Conservation (phyloP, 2,113 vertebrate species). For the Sinocyclocheilus anophthalmus region DNA sequence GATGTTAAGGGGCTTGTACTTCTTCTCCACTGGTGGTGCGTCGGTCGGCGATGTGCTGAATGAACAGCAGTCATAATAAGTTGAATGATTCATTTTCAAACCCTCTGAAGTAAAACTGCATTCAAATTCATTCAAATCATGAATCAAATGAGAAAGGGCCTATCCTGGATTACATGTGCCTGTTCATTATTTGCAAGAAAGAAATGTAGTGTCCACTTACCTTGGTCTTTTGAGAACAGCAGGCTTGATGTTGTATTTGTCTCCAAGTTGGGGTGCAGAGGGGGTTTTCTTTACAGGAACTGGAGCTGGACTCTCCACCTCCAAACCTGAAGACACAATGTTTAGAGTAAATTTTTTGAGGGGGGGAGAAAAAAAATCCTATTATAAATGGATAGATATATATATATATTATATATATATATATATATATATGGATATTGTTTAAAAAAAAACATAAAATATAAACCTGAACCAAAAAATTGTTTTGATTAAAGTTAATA, state of each 20-base stretch:
- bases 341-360: slow-evolving; percentile 30
- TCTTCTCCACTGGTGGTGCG: slow-evolving; percentile 85
- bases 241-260: slow-evolving; percentile 93
- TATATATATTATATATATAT: neutral
- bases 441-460: neutral
- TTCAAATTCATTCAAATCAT: slow-evolving; percentile 16
- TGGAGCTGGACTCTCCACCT: slow-evolving; percentile 84
- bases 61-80: neutral
- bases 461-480: neutral
- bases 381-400: too few relatives aligned
- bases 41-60: slow-evolving; percentile 66
- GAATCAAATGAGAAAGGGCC: neutral
- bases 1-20: slow-evolving; percentile 93
- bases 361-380: too few relatives aligned
- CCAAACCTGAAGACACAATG: slow-evolving; percentile 77
- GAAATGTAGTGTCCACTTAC: slow-evolving; percentile 64
- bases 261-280: slow-evolving; percentile 74
- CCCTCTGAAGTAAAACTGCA: neutral
- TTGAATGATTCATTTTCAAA: slow-evolving; percentile 5
- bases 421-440: too few relatives aligned
- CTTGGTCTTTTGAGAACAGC: slow-evolving; percentile 88
- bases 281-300: slow-evolving; percentile 81
- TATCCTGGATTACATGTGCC: neutral
- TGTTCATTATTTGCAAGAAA: neutral
- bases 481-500: too few relatives aligned